phyloP scores from a whole-genome alignment of 2,113 vertebrate species.

The Corythaixoides concolor region DNA sequence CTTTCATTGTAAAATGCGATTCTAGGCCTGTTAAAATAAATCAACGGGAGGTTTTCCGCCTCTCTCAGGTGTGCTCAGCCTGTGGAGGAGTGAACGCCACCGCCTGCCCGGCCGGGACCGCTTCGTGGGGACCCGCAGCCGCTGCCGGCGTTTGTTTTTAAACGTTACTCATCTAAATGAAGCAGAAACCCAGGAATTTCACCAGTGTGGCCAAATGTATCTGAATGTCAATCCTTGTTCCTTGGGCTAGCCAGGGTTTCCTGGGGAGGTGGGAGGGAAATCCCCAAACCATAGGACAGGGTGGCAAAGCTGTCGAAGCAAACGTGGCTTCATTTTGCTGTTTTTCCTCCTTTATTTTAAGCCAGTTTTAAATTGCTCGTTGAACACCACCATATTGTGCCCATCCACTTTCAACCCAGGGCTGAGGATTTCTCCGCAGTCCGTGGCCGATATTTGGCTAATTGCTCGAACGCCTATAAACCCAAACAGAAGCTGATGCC shows the following conservation, averaged over 20 bases:
- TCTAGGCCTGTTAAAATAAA: background rate
- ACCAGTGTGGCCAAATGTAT: background rate
- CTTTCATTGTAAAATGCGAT: background rate
- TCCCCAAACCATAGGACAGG: background rate
- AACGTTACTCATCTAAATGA: background rate
- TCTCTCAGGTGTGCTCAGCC: background rate
- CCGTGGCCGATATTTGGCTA: background rate
- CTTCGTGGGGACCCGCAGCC: background rate
- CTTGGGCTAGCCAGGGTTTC: background rate
- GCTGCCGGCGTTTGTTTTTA: background rate
- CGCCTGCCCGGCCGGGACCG: background rate
- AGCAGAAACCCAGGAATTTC: conserved; percentile 16
- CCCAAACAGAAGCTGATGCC: background rate
- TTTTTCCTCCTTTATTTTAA: background rate
- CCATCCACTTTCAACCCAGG: background rate
- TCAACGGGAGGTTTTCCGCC: background rate
- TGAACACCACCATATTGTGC: background rate
- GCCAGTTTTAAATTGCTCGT: accelerated
- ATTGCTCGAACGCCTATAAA: background rate
- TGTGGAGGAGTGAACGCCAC: background rate
- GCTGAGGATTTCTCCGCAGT: background rate
- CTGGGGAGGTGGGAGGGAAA: background rate
- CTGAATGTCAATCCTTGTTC: background rate
- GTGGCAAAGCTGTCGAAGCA: background rate
- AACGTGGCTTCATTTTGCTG: accelerated